Evolutionary conservation across 2,797 vertebrate genomes (phyloP).

Genomic region (Manis crassicaudata): DNA sequence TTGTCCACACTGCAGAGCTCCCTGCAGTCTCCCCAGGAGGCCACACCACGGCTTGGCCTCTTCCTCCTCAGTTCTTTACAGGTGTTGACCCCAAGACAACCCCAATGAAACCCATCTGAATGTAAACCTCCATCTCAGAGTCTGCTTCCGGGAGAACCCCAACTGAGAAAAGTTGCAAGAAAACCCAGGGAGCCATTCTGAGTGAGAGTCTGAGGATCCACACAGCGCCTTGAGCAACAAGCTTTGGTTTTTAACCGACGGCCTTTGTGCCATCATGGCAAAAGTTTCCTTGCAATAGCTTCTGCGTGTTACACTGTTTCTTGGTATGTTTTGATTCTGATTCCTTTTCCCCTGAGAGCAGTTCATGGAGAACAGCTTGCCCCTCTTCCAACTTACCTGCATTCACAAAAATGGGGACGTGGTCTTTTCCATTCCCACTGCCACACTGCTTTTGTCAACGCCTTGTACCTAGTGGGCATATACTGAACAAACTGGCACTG

Average conservation of each 20-base stretch:
- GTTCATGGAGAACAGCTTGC: background rate
- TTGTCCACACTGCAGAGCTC: background rate
- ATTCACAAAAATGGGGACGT: background rate
- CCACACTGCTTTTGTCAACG: background rate
- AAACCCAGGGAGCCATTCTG: background rate
- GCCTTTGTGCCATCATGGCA: background rate
- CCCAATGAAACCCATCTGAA: background rate
- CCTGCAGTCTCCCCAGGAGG: accelerated
- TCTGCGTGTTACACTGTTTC: background rate
- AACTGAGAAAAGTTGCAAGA: background rate
- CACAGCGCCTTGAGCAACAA: background rate
- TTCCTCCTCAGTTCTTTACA: background rate
- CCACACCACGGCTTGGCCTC: too few relatives aligned
- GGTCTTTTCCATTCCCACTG: background rate
- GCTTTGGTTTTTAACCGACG: background rate
- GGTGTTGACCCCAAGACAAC: background rate
- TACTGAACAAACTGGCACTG: background rate
- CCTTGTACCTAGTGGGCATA: too few relatives aligned
- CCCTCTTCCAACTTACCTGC: background rate
- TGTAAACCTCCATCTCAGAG: background rate
- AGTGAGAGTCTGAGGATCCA: background rate
- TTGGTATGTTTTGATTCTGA: background rate
- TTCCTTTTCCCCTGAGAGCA: background rate
- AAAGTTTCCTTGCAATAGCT: background rate
- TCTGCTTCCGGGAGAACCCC: background rate